These are phyloP conservation scores for Myotis lucifugus DNA, from an alignment of 2,113 vertebrate genomes.

Conservation along the genomic window DNA sequence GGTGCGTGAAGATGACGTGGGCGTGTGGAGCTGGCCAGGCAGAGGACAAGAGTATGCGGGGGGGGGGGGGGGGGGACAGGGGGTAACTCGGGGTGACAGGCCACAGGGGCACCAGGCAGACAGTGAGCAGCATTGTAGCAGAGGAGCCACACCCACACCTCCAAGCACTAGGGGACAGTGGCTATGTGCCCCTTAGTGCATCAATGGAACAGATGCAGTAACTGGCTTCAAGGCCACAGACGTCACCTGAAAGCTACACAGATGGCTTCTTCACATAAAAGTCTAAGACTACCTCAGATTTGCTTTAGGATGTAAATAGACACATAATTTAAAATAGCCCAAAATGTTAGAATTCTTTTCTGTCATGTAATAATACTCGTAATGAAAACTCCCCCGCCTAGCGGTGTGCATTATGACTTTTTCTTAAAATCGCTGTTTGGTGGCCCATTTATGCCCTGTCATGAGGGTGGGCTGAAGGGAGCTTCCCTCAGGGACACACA, in stretches of 20 bases:
- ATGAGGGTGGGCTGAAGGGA: neutral
- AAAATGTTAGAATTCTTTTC: too few relatives aligned
- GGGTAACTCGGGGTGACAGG: too few relatives aligned
- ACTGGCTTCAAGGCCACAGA: neutral
- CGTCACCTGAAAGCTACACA: neutral
- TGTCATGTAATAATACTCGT: too few relatives aligned
- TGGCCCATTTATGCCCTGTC: neutral
- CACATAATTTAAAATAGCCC: neutral
- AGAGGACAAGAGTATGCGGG: too few relatives aligned
- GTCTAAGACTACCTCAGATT: neutral
- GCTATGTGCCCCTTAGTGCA: neutral
- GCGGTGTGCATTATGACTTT: neutral
- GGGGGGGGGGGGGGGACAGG: too few relatives aligned
- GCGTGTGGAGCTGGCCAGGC: neutral
- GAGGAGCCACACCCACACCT: neutral
- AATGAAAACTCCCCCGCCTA: neutral
- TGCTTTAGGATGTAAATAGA: neutral
- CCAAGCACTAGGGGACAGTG: neutral
- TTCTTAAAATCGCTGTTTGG: neutral
- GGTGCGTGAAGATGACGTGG: too few relatives aligned
- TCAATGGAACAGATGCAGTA: accelerated
- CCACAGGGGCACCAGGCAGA: accelerated
- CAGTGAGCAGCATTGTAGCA: neutral
- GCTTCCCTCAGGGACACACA: neutral
- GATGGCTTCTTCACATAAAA: neutral